Base-by-base conservation (phyloP, 1,140 invertebrate genomes). In the Trissolcus basalis region DNA sequence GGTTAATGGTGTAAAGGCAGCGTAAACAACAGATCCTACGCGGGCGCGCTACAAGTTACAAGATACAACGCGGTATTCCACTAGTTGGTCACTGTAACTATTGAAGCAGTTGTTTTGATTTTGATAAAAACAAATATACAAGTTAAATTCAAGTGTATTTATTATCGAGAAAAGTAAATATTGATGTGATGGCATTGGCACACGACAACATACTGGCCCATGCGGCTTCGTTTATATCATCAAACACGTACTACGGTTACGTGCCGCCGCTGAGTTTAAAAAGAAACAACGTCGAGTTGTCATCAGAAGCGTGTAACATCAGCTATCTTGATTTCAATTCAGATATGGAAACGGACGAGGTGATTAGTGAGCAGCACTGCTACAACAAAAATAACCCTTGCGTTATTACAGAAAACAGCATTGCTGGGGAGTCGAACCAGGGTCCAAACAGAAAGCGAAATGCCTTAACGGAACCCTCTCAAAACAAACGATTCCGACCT, bases 281-380 rank as follows among this genome's bases (percentile, higher is more conserved):
- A 67, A 73, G 47, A 39, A 35, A 14, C 49, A 50, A 14, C 3
- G 36, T 8, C 36, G 49, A 14, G 53, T n/a, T 6, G 36, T 19
- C 35, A 43, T 0, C 19, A 33, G 53, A 45, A 36, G 6, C 59
- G 53, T 16, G 33, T 51, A 59, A 32, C 12, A 27, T 6, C 6
- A 14, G 43, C 8, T 33, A 61, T 2, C 39, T 15, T 19, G 65
- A 35, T 56, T 64, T 49, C 54, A 74, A 78, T 58, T 59, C 74
- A 36, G 61, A 76, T 47, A 84, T 85, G 83, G 84, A 83, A 80
- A 85, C 68, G n/a, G 84, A 84, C 47, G 80, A 80, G 9, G 67
- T 78, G 27, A 61, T 64, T 35, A 53, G 43, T 35, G 59, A 27
- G 19, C 19, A 77, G 48, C 70, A 76, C 49, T 54, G 49, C 58